Percentiles rank a stretch among this genome's conserved stretches.
phyloP scores from a whole-genome alignment of 2,888 invertebrate genomes.

The Nomada flava region DNA sequence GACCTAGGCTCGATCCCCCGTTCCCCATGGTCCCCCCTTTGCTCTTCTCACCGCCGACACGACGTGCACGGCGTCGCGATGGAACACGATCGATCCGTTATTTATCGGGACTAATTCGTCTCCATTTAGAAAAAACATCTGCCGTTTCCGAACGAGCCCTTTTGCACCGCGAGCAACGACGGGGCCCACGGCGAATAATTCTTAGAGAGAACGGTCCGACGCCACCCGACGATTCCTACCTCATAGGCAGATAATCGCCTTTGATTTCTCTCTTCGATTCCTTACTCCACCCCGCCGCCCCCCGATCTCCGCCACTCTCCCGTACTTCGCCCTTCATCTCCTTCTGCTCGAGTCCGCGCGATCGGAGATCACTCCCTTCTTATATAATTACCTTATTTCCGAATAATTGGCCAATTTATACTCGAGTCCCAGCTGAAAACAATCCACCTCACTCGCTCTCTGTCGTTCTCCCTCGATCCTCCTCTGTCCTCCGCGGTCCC shows the following conservation, averaged over 20 bases:
- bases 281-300: slow-evolving; percentile 61
- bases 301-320: slow-evolving; percentile 38
- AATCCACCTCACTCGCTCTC: slow-evolving; percentile 80
- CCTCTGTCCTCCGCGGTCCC: slow-evolving; percentile 64
- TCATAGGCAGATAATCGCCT: slow-evolving; percentile 84
- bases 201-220: slow-evolving; percentile 71
- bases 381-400: slow-evolving; percentile 84
- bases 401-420: slow-evolving; percentile 84
- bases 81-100: slow-evolving; percentile 75
- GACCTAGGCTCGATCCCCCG: neutral
- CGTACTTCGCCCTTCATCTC: slow-evolving; percentile 63
- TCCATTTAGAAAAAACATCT: slow-evolving; percentile 81
- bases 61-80: slow-evolving; percentile 14
- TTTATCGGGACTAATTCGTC: slow-evolving; percentile 81
- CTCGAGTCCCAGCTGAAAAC: slow-evolving; percentile 84
- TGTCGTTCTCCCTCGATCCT: slow-evolving; percentile 62
- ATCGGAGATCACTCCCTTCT: slow-evolving; percentile 84
- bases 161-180: slow-evolving; percentile 73
- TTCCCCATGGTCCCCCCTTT: neutral
- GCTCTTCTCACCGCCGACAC: neutral
- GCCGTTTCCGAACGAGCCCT: slow-evolving; percentile 67
- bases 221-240: slow-evolving; percentile 81
- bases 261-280: slow-evolving; percentile 84
- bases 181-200: slow-evolving; percentile 75
- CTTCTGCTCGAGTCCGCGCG: slow-evolving; percentile 72